Conservation (phyloP, 2,888 invertebrate species). For the Salpingus planirostris region DNA sequence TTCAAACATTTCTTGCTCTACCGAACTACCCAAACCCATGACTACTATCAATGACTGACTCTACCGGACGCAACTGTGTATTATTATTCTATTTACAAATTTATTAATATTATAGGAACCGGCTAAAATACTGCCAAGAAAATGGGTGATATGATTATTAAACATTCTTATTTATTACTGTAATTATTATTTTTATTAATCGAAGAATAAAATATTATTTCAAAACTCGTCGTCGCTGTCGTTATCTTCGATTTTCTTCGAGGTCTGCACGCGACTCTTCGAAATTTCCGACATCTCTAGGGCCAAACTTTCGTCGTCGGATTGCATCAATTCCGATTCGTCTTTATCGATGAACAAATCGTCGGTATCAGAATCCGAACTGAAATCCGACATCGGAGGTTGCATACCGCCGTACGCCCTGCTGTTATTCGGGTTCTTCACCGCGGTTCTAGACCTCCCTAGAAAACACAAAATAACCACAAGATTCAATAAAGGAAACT, state of each 20-base stretch:
- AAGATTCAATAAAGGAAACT: neutral
- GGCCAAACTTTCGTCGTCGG: constrained; percentile 38
- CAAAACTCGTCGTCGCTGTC: constrained; percentile 12
- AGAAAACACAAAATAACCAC: constrained; percentile 8
- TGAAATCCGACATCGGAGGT: constrained; percentile 30
- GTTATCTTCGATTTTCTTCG: constrained; percentile 4
- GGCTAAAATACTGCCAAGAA: constrained; percentile 20
- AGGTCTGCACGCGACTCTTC: constrained; percentile 10
- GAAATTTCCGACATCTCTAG: constrained; percentile 35
- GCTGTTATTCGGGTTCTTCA: too few relatives aligned
- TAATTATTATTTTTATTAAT: constrained; percentile 4
- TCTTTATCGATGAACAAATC: constrained; percentile 39
- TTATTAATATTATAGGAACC: constrained; percentile 9
- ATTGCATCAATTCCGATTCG: constrained; percentile 37
- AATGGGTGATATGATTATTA: constrained; percentile 19
- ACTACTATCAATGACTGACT: too few relatives aligned
- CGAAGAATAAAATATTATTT: too few relatives aligned
- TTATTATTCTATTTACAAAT: too few relatives aligned
- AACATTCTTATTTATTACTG: constrained; percentile 11
- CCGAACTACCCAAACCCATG: constrained; percentile 22
- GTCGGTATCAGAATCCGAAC: constrained; percentile 36
- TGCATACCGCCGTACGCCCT: constrained; percentile 32
- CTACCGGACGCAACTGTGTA: too few relatives aligned
- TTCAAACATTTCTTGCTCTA: constrained; percentile 15
- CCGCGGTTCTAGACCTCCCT: constrained; percentile 14